Evolutionary conservation across 1,140 invertebrate genomes (phyloP).

Genomic region (Caenorhabditis tropicalis): DNA sequence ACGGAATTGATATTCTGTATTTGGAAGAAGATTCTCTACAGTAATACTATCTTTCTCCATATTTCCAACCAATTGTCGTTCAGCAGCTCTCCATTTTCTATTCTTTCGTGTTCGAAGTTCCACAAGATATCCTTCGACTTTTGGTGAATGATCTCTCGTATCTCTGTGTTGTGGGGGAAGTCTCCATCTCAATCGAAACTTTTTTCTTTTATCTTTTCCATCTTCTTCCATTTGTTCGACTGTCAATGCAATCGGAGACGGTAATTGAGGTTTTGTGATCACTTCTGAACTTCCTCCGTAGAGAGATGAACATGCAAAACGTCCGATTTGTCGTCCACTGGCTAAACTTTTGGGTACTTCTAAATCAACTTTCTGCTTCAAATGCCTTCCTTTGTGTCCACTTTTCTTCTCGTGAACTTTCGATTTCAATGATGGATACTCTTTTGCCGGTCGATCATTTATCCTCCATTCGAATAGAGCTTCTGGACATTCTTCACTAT

Average conservation of each 20-base stretch:
- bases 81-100: slow-evolving; percentile 49
- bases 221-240: slow-evolving; percentile 30
- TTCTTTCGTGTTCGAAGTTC: slow-evolving; percentile 42
- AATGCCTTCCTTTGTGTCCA: slow-evolving; percentile 27
- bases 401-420: slow-evolving; percentile 42
- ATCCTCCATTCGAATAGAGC: slow-evolving; percentile 47
- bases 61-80: slow-evolving; percentile 30
- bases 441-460: slow-evolving; percentile 35
- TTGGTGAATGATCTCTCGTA: slow-evolving; percentile 42
- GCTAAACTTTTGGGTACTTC: slow-evolving; percentile 14
- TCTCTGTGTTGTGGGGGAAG: slow-evolving; percentile 38
- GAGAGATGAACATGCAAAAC: slow-evolving; percentile 20
- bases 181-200: slow-evolving; percentile 35
- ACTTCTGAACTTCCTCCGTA: slow-evolving; percentile 20
- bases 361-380: slow-evolving; percentile 25
- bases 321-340: slow-evolving; percentile 21
- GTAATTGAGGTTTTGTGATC: background rate
- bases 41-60: slow-evolving; percentile 46
- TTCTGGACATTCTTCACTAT: slow-evolving; percentile 46
- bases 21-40: slow-evolving; percentile 47
- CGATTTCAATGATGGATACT: slow-evolving; percentile 46
- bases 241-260: slow-evolving; percentile 13
- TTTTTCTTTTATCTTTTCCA: slow-evolving; percentile 1
- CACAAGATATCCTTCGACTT: slow-evolving; percentile 40
- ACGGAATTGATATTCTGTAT: slow-evolving; percentile 54